Conservation (phyloP, 2,113 vertebrate genomes). For the Thomomys bottae region DNA sequence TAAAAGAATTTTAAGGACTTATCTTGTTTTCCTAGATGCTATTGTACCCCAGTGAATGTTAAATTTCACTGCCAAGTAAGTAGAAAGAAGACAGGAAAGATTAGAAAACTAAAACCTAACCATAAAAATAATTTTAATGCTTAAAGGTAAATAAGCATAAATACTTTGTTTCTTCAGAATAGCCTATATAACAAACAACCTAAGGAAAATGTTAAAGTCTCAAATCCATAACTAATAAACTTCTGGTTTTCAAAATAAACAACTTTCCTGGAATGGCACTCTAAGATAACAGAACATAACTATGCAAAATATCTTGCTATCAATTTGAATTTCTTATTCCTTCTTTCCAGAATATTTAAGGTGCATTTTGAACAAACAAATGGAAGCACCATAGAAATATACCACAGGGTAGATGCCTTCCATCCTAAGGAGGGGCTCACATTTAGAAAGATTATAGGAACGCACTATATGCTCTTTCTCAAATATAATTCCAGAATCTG, state of each 20-base stretch:
- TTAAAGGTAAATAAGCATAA: not conserved
- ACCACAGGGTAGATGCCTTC: not conserved
- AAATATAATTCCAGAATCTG: not conserved
- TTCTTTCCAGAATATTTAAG: not conserved
- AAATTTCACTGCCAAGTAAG: not conserved
- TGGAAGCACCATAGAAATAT: not conserved
- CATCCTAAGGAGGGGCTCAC: not conserved
- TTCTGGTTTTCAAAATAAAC: conserved; percentile 1
- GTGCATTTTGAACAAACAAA: not conserved
- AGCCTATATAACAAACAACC: not conserved
- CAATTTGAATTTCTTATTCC: conserved; percentile 1
- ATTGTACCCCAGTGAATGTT: not conserved
- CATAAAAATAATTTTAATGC: not conserved
- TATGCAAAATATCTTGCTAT: not conserved
- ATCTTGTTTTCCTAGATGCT: conserved; percentile 4
- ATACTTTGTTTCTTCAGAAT: not conserved
- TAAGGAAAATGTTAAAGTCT: not conserved
- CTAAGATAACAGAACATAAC: not conserved
- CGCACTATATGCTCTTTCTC: not conserved
- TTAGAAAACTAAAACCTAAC: not conserved
- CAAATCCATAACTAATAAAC: not conserved
- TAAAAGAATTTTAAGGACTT: conserved; percentile 23
- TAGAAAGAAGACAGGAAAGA: not conserved
- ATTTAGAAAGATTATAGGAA: not conserved
- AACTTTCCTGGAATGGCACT: not conserved